These are phyloP conservation scores for Sphenopsis melanotis DNA, from an alignment of 2,797 vertebrate species.

Conservation along the genomic window DNA sequence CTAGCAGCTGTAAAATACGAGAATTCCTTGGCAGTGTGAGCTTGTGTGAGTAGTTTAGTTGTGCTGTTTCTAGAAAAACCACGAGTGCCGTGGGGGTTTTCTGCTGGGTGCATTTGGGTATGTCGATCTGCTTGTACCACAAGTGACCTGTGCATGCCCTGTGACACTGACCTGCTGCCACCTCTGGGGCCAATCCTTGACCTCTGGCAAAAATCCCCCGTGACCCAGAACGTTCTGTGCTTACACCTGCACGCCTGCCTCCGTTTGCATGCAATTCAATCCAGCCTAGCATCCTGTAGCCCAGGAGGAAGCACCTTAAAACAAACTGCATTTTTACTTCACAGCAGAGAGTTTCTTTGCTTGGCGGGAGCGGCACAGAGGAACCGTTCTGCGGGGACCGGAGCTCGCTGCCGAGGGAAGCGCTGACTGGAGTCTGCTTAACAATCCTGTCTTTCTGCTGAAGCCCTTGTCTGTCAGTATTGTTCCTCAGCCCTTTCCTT, in stretches of 20 bases:
- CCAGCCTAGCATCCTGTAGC: background rate
- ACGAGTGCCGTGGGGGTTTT: background rate
- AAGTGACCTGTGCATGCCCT: background rate
- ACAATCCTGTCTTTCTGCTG: constrained; percentile 7
- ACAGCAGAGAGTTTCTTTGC: background rate
- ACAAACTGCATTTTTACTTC: background rate
- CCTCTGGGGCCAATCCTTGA: background rate
- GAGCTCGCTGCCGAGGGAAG: background rate
- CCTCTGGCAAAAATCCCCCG: background rate
- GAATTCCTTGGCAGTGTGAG: background rate
- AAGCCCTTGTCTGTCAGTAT: background rate
- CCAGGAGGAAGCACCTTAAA: background rate
- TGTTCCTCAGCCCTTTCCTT: background rate
- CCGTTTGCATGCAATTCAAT: background rate
- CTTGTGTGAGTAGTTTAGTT: background rate
- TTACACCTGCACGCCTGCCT: background rate
- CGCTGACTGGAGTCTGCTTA: background rate
- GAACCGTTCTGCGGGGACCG: background rate
- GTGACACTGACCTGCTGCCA: background rate
- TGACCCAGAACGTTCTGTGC: background rate
- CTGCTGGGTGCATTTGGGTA: background rate
- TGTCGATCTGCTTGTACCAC: background rate
- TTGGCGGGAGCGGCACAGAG: background rate
- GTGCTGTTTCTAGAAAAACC: background rate
- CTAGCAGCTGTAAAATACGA: background rate